Conservation (phyloP, 2,888 invertebrate species). For the Temnothorax rugatulus region DNA sequence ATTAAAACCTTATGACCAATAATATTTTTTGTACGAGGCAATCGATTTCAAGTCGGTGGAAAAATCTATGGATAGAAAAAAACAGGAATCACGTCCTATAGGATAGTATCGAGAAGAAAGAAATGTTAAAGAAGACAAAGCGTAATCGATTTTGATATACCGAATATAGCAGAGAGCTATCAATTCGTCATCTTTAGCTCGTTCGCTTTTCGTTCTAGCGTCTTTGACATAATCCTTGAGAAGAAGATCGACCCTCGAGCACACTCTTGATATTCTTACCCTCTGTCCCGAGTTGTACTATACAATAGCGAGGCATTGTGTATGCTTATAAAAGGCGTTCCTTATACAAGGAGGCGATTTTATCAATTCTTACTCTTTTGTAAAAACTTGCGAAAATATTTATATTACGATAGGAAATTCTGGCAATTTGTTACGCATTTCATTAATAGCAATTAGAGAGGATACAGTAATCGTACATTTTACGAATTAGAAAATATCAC, state of each 20-base stretch:
- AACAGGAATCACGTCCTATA: not conserved
- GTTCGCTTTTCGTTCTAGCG: slow-evolving; percentile 4
- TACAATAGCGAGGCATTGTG: slow-evolving; percentile 58
- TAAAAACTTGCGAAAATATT: slow-evolving; percentile 32
- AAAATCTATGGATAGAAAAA: not conserved
- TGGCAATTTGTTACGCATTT: not conserved
- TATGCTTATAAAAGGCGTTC: slow-evolving; percentile 51
- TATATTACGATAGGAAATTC: not conserved
- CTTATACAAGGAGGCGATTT: slow-evolving; percentile 58
- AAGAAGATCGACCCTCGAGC: slow-evolving; percentile 24
- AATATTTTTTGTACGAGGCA: not conserved
- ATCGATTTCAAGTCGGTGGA: not conserved
- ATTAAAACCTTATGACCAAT: not conserved
- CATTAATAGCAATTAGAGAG: not conserved
- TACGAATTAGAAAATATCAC: not conserved
- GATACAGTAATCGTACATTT: not conserved
- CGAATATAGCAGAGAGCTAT: slow-evolving; percentile 20
- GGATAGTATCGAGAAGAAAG: not conserved
- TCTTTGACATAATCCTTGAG: slow-evolving; percentile 42
- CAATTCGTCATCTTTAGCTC: slow-evolving; percentile 40
- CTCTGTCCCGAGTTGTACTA: slow-evolving; percentile 28
- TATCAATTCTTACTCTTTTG: slow-evolving; percentile 29
- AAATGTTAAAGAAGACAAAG: not conserved
- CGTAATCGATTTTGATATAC: slow-evolving; percentile 26
- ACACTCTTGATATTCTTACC: slow-evolving; percentile 36